phyloP scores from a whole-genome alignment of 2,888 invertebrate species.

The Cecidostiba fungosa region DNA sequence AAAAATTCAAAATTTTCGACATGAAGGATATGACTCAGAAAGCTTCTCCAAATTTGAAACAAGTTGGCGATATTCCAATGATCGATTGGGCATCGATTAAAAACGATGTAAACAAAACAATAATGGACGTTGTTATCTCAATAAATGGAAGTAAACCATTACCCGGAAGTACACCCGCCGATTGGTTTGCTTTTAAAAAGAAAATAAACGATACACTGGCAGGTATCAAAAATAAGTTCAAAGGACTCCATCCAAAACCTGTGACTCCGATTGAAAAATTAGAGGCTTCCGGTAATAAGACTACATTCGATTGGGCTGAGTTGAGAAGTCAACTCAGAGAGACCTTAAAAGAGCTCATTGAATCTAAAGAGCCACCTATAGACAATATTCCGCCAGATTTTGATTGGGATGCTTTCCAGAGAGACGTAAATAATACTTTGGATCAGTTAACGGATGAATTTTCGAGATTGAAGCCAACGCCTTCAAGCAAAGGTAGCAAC shows the following conservation, averaged over 20 bases:
- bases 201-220: slow-evolving; percentile 68
- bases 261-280: background rate
- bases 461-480: background rate
- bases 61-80: background rate
- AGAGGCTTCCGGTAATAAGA: background rate
- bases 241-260: slow-evolving; percentile 57
- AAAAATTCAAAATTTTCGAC: slow-evolving; percentile 63
- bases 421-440: slow-evolving; percentile 54
- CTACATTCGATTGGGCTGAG: slow-evolving; percentile 66
- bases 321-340: slow-evolving; percentile 66
- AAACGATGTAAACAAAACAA: slow-evolving; percentile 60
- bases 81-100: slow-evolving; percentile 69
- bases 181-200: slow-evolving; percentile 67
- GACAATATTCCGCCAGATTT: slow-evolving; percentile 55
- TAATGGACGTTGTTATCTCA: slow-evolving; percentile 65
- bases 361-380: slow-evolving; percentile 54
- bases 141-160: slow-evolving; percentile 63
- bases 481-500: background rate
- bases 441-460: slow-evolving; percentile 40
- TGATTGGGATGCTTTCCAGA: slow-evolving; percentile 44
- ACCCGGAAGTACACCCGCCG: slow-evolving; percentile 42
- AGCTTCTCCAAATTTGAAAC: background rate
- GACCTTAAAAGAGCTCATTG: slow-evolving; percentile 65
- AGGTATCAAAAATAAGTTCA: slow-evolving; percentile 67
- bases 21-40: slow-evolving; percentile 12